These are phyloP conservation scores for Ptychoptera contaminata DNA, from an alignment of 2,888 invertebrate species.

Conservation along the genomic window DNA sequence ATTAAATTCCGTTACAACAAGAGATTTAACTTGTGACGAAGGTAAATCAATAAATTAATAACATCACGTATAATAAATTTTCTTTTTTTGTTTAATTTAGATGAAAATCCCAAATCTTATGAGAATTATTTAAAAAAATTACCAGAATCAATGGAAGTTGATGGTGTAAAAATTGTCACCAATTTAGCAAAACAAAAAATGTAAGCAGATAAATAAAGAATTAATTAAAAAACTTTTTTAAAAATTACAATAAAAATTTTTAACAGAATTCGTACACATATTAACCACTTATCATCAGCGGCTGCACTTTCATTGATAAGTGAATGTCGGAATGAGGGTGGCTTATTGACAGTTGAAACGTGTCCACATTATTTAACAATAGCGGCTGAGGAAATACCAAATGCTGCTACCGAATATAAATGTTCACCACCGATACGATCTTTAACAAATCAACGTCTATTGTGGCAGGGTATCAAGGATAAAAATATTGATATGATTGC, in stretches of 20 bases:
- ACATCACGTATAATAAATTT: background rate
- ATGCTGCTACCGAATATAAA: constrained; percentile 49
- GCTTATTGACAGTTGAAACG: constrained; percentile 50
- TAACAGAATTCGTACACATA: constrained; percentile 48
- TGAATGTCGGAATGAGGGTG: constrained; percentile 32
- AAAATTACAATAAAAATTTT: background rate
- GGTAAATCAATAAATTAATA: constrained; percentile 6
- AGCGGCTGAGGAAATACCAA: constrained; percentile 44
- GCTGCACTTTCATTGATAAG: constrained; percentile 41
- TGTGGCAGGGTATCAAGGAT: constrained; percentile 45
- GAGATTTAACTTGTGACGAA: background rate
- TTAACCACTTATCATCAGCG: constrained; percentile 50
- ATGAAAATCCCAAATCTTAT: constrained; percentile 41
- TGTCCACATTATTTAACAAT: constrained; percentile 57
- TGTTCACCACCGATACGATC: constrained; percentile 56
- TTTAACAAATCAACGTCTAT: constrained; percentile 39
- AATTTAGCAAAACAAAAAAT: constrained; percentile 38
- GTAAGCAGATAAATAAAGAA: constrained; percentile 24
- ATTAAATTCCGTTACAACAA: constrained; percentile 32
- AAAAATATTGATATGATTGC: constrained; percentile 45
- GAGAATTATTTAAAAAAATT: constrained; percentile 45
- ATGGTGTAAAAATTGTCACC: constrained; percentile 44
- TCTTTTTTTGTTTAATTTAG: constrained; percentile 10
- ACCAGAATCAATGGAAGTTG: constrained; percentile 48
- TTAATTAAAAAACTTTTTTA: background rate